Base-by-base conservation (phyloP, 2,797 vertebrate genomes). In the Basileuterus tristriatus region DNA sequence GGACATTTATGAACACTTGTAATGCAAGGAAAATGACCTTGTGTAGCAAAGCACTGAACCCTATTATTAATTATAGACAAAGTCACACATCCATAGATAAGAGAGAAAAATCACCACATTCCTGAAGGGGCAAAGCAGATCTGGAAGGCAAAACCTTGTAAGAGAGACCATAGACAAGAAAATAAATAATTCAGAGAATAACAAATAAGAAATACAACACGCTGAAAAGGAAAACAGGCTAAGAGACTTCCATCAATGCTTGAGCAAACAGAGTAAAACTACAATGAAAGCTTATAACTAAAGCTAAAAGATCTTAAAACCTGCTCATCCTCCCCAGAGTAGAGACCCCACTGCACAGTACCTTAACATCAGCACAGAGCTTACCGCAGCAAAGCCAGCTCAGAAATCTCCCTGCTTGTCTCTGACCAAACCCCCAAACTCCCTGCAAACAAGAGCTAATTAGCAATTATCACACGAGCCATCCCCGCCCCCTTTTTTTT, bases 401-500 rank as follows among this genome's bases (percentile, higher is more conserved):
- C 53, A 24, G 5, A 2, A 1, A 19, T 41, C 21, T 36, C 43
- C 24, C 43, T 78, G 5, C 26, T 30, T 22, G 2, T 26, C 58
- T 84, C 89, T 34, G 6, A 17, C 20, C 3, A 3, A 64, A 0
- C 32, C 39, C 46, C 29, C 5, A 1, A 37, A 3, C 4, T 39
- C 11, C 7, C 24, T 41, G 6, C 36, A 69, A 69, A 30, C 16
- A 62, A 8, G 21, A 26, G 5, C 8, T 44, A 68, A 89, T 83
- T 32, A 87, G 12, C 17, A 76, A 32, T 58, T 76, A 58, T 2
- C 12, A 46, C 21, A 41, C 4, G 0, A 78, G 12, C 14, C 19
- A n/a, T 6, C 18, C 12, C 6, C 0, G 0, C 9, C 6, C 2
- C 11, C 11, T 6, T 13, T 18, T 13, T 27, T 7, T 4, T 4